Percentiles rank a stretch among this genome's conserved stretches.
These are phyloP conservation scores for Eupithecia centaureata DNA, from an alignment of 2,888 invertebrate genomes.

Conservation along the genomic window DNA sequence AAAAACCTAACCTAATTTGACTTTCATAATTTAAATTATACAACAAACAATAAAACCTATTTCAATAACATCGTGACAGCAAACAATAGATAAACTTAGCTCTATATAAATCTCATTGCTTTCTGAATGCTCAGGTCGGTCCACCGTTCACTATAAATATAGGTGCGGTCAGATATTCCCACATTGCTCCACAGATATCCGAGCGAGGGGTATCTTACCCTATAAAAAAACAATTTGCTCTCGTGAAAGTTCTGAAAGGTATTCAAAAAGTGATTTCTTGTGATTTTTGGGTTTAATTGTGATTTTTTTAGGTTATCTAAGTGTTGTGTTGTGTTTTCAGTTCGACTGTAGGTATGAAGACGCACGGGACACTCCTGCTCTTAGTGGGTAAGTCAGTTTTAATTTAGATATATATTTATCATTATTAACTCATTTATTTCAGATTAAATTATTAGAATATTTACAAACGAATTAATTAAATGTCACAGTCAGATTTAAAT, in stretches of 20 bases:
- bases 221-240: constrained; percentile 55
- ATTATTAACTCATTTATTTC: too few species aligned
- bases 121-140: constrained; percentile 15
- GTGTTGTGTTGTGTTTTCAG: constrained; percentile 67
- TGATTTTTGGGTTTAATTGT: constrained; percentile 26
- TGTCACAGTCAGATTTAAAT: too few species aligned
- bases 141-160: constrained; percentile 73
- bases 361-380: constrained; percentile 64
- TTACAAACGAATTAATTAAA: too few species aligned
- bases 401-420: not conserved
- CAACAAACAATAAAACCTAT: constrained; percentile 14
- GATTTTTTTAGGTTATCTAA: constrained; percentile 33
- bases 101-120: constrained; percentile 56
- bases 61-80: constrained; percentile 47
- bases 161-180: constrained; percentile 55
- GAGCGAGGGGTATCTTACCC: constrained; percentile 66
- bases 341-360: constrained; percentile 75
- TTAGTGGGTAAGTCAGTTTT: constrained; percentile 69
- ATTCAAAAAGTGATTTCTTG: constrained; percentile 22
- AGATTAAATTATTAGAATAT: too few species aligned
- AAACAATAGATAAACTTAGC: constrained; percentile 43
- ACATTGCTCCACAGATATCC: constrained; percentile 73
- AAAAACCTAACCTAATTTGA: not conserved
- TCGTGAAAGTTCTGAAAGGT: constrained; percentile 79
- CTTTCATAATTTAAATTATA: not conserved